Evolutionary conservation across 2,797 vertebrate species (phyloP).

Genomic region (Myripristis jacobus): DNA sequence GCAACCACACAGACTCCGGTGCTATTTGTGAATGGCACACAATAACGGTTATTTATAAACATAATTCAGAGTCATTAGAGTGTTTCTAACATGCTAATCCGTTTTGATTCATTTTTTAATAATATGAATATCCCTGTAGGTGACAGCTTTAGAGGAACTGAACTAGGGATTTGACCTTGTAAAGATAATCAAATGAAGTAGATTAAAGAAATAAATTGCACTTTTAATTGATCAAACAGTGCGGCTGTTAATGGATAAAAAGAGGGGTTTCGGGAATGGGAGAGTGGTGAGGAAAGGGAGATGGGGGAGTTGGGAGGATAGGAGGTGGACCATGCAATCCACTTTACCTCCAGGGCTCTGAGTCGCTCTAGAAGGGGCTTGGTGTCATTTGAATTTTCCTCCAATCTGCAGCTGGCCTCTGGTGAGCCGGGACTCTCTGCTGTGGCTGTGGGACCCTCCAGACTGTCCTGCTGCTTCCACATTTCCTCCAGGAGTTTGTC

Average conservation of each 20-base stretch:
- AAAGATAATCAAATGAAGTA: background rate
- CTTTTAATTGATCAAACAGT: conserved; percentile 10
- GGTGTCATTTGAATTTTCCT: conserved; percentile 84
- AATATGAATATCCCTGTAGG: no score
- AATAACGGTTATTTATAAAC: background rate
- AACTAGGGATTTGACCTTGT: no score
- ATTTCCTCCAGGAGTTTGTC: conserved; percentile 89
- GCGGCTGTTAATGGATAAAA: conserved; percentile 10
- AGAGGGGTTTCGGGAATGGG: background rate
- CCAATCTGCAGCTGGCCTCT: conserved; percentile 67
- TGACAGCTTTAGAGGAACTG: no score
- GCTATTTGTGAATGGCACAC: background rate
- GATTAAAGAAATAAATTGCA: background rate
- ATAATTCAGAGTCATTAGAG: background rate
- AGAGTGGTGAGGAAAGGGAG: background rate
- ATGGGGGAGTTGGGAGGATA: background rate
- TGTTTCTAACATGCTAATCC: background rate
- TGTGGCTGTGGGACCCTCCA: conserved; percentile 75
- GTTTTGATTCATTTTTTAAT: no score
- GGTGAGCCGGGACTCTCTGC: conserved; percentile 36
- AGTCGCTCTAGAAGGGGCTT: conserved; percentile 87
- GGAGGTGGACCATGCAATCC: conserved; percentile 30
- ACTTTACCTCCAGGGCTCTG: conserved; percentile 88
- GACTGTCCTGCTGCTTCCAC: conserved; percentile 85
- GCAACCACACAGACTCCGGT: background rate